These are phyloP conservation scores for Mus spretus DNA, from an alignment of 2,797 vertebrate genomes.

Conservation along the genomic window DNA sequence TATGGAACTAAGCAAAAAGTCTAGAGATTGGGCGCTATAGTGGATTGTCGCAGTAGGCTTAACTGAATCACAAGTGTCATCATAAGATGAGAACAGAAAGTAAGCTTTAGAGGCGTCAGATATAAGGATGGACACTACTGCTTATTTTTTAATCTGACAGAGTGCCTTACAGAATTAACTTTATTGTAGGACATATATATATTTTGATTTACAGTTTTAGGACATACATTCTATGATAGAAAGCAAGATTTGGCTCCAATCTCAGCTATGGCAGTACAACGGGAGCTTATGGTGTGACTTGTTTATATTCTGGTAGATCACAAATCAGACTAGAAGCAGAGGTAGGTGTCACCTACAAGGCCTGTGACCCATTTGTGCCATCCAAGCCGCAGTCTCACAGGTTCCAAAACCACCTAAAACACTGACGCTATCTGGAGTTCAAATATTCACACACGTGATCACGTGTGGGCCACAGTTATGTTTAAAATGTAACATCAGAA, in stretches of 20 bases:
- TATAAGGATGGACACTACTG: neutral
- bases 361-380: neutral
- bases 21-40: neutral
- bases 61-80: neutral
- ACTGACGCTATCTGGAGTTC: neutral
- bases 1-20: neutral
- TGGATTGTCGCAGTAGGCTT: neutral
- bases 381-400: neutral
- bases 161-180: neutral
- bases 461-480: neutral
- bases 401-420: neutral
- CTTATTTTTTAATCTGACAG: neutral
- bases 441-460: neutral
- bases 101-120: conserved; percentile 6
- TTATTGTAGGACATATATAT: neutral
- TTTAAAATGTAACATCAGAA: neutral
- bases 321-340: neutral
- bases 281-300: neutral
- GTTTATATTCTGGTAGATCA: neutral
- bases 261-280: neutral
- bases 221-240: neutral
- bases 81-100: neutral
- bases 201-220: neutral
- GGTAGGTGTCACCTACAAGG: neutral
- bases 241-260: accelerated